phyloP scores from a whole-genome alignment of 2,888 invertebrate genomes.

The Andrena haemorrhoa region DNA sequence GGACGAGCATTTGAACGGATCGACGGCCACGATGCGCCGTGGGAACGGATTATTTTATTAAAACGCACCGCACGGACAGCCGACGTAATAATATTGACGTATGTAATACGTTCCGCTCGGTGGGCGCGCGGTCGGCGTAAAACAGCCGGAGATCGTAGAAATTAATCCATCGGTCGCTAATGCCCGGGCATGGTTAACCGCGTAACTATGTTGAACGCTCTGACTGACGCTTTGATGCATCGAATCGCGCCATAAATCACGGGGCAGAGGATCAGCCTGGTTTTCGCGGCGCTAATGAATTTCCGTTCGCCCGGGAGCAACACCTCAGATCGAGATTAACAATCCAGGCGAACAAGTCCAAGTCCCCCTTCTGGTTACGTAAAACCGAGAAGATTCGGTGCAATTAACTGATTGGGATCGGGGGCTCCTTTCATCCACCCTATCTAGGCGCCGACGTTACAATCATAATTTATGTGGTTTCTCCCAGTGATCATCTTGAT shows the following conservation, averaged over 20 bases:
- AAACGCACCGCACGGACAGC: constrained; percentile 7
- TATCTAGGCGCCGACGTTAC: background rate
- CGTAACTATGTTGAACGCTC: constrained; percentile 31
- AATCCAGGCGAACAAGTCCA: background rate
- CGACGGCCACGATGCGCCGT: background rate
- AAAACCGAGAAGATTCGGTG: constrained; percentile 8
- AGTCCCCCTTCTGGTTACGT: background rate
- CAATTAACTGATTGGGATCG: constrained; percentile 8
- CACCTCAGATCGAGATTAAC: constrained; percentile 27
- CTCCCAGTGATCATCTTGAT: background rate
- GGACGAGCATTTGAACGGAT: background rate
- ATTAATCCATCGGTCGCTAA: constrained; percentile 61
- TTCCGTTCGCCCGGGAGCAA: constrained; percentile 17
- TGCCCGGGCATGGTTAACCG: constrained; percentile 50
- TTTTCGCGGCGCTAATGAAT: constrained; percentile 36
- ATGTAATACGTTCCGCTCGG: constrained; percentile 22
- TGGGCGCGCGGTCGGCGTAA: constrained; percentile 12
- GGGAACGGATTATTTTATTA: constrained; percentile 5
- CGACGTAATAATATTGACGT: constrained; percentile 36
- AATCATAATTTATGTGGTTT: constrained; percentile 1
- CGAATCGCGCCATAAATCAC: constrained; percentile 45
- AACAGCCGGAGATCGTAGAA: constrained; percentile 54
- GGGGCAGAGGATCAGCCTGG: constrained; percentile 12
- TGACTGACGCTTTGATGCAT: constrained; percentile 27
- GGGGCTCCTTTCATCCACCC: background rate